Base-by-base conservation (phyloP, 2,797 vertebrate genomes). In the Lepus oiostolus region DNA sequence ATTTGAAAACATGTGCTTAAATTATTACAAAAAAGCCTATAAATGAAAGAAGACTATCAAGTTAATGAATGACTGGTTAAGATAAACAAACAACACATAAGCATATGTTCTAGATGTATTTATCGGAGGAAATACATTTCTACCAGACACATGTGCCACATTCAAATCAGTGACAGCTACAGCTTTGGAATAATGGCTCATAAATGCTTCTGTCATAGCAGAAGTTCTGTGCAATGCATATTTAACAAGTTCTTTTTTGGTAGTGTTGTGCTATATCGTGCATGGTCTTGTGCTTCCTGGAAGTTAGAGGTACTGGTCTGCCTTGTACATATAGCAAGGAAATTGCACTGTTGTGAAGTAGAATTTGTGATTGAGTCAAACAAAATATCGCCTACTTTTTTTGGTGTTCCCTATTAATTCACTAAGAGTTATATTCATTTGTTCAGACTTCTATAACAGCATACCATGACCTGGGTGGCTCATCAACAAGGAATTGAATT, bases 1-100 rank as follows among this genome's bases (percentile, higher is more conserved):
- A 80, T 68, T 87, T 85, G 35, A 85, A 80, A 58, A 63, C 54
- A 35, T 47, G 6, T 95, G 13, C 62, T 72, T 65, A 81, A 90
- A 85, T 74, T 7, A 80, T 75, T 90, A 42, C 1, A 32, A 11
- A 80, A 75, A 50, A 32, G 32, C 60, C 13, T 70, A 47, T 86
- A 47, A 58, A 65, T 47, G 67, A 72, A 3, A 77, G 30, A 90
- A 58, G 24, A 4, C 21, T 80, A 21, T 30, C 35, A 28, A 71
- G 2, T 71, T 75, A 75, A 60, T 60, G n/a, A 22, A 42, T 79
- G 50, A 75, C 21, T 85, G 62, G 26, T 60, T 89, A 79, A 67
- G 54, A 28, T 28, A 86, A 62, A 30, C 22, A 84, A 88, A 58
- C 24, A 82, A 62, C 54, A 58, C 54, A 54, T 35, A 38, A 77